Evolutionary conservation across 2,888 invertebrate genomes (phyloP).

Genomic region (Seira ritae): DNA sequence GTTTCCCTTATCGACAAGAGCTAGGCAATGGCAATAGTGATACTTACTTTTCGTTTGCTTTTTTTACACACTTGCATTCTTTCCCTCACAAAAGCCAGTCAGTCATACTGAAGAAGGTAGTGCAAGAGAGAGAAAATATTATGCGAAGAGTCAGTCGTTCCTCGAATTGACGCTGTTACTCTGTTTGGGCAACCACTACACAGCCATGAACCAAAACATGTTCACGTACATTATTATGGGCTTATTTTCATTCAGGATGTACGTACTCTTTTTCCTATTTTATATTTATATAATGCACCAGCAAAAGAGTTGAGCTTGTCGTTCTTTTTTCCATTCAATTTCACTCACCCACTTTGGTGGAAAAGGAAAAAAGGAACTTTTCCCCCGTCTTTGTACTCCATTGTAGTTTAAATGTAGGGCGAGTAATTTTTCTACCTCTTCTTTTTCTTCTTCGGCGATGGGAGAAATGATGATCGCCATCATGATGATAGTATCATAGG

Average conservation of each 20-base stretch:
- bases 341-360: slow-evolving; percentile 3
- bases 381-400: background rate
- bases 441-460: background rate
- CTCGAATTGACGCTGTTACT: background rate
- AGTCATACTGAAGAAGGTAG: background rate
- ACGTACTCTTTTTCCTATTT: background rate
- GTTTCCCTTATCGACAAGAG: background rate
- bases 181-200: slow-evolving; percentile 10
- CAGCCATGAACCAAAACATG: background rate
- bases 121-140: slow-evolving; percentile 15
- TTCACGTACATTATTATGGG: background rate
- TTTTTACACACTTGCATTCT: too few species aligned
- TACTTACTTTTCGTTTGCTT: slow-evolving; percentile 1
- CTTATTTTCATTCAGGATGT: slow-evolving; percentile 3
- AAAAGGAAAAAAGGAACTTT: slow-evolving; percentile 15
- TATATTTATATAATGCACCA: slow-evolving; percentile 19
- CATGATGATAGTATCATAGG: slow-evolving; percentile 1
- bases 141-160: background rate
- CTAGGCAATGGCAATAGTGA: background rate
- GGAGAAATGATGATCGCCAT: background rate
- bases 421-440: slow-evolving; percentile 2
- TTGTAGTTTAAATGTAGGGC: slow-evolving; percentile 17
- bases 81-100: too few species aligned
- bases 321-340: slow-evolving; percentile 15
- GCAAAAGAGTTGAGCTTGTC: background rate